These are phyloP conservation scores for Drosophila carrolli DNA, from an alignment of 1,140 invertebrate species.

Conservation along the genomic window DNA sequence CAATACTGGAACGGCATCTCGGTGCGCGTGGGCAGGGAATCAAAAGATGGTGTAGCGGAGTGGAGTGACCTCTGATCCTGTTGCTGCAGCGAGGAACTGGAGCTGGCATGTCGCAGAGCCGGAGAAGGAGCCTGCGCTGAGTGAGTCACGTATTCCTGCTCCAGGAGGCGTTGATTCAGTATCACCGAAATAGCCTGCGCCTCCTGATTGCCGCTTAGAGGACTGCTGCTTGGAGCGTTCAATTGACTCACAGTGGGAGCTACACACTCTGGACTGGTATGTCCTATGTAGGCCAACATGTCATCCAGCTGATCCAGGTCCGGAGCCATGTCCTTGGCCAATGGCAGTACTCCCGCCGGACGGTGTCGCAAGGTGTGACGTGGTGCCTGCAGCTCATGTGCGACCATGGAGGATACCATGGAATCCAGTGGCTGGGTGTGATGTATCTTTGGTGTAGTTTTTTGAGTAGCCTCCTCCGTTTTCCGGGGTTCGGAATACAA, in stretches of 20 bases:
- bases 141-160: constrained; percentile 89
- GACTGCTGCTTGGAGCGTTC: constrained; percentile 90
- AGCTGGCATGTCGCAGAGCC: constrained; percentile 44
- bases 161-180: constrained; percentile 91
- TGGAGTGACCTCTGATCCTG: constrained; percentile 69
- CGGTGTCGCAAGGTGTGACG: constrained; percentile 89
- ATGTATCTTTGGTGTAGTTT: constrained; percentile 22
- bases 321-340: constrained; percentile 92
- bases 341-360: constrained; percentile 90
- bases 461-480: constrained; percentile 14
- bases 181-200: constrained; percentile 94
- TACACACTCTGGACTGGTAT: constrained; percentile 96
- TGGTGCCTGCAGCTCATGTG: constrained; percentile 78
- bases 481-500: constrained; percentile 90
- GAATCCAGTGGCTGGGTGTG: constrained; percentile 68
- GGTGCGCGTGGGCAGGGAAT: constrained; percentile 67
- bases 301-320: constrained; percentile 97
- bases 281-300: constrained; percentile 95
- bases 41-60: constrained; percentile 66
- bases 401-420: constrained; percentile 63
- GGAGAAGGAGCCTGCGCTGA: constrained; percentile 75
- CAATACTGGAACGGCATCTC: constrained; percentile 91
- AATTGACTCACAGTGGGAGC: constrained; percentile 89
- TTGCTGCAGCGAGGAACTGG: constrained; percentile 47
- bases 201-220: constrained; percentile 89